Evolutionary conservation across 2,113 vertebrate genomes (phyloP).

Genomic region (Abramis brama): DNA sequence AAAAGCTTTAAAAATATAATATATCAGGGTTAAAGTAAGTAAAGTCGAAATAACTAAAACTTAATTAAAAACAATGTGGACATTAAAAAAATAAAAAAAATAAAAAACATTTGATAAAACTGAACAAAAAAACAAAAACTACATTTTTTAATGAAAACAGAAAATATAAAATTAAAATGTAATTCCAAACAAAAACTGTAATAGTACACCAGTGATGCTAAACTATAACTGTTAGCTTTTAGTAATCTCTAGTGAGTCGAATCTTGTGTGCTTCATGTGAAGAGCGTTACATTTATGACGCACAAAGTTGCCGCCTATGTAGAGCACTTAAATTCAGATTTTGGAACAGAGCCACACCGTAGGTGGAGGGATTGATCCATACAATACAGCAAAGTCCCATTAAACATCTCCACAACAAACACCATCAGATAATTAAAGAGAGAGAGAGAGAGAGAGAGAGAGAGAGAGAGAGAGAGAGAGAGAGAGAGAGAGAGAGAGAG

Average conservation of each 20-base stretch:
- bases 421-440: slow-evolving; percentile 42
- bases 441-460: neutral
- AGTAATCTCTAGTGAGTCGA: neutral
- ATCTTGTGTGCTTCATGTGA: neutral
- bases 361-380: slow-evolving; percentile 19
- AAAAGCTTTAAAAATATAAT: too few species aligned
- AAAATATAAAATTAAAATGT: too few species aligned
- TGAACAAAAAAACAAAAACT: too few species aligned
- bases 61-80: too few species aligned
- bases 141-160: too few species aligned
- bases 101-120: too few species aligned
- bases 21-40: too few species aligned
- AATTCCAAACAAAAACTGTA: too few species aligned
- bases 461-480: slow-evolving; percentile 20
- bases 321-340: neutral
- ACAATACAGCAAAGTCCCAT: slow-evolving; percentile 30
- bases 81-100: too few species aligned
- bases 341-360: neutral
- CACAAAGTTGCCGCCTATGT: neutral
- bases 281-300: neutral
- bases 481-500: slow-evolving; percentile 24
- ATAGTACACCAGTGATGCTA: too few species aligned
- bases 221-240: too few species aligned
- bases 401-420: slow-evolving; percentile 40
- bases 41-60: too few species aligned